A percentile compares a stretch with the other conserved stretches of the same genome.
Evolutionary conservation across 1,140 invertebrate genomes (phyloP).

Genomic region (Musca domestica): DNA sequence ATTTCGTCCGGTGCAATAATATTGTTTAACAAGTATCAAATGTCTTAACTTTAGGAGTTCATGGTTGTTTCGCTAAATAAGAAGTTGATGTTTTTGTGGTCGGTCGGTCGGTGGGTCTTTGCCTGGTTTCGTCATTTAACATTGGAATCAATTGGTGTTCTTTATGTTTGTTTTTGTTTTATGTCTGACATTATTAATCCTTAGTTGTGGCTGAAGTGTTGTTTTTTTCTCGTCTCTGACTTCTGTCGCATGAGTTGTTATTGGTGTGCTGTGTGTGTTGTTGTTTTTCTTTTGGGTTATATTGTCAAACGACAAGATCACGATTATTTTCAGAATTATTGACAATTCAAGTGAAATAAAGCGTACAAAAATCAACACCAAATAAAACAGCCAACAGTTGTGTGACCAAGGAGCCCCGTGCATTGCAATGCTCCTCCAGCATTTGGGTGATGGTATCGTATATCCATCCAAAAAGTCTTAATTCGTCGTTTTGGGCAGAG

Average conservation of each 20-base stretch:
- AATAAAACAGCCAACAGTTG: background rate
- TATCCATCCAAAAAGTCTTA: background rate
- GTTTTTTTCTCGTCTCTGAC: too few species aligned
- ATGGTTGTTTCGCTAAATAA: background rate
- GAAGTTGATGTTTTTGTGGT: too few species aligned
- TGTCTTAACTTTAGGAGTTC: conserved; percentile 1
- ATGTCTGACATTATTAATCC: too few species aligned
- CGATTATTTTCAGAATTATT: conserved; percentile 21
- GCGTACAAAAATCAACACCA: conserved; percentile 15
- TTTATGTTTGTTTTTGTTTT: too few species aligned
- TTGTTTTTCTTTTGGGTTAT: background rate
- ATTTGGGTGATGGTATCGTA: conserved; percentile 11
- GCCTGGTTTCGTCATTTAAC: background rate
- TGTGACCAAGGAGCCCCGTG: background rate
- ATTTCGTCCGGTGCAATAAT: background rate
- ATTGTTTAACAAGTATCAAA: background rate
- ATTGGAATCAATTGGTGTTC: conserved; percentile 9
- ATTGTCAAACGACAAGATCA: conserved; percentile 20
- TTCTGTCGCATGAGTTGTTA: too few species aligned
- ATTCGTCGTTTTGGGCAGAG: too few species aligned
- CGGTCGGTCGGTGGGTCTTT: background rate
- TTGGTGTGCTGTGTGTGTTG: too few species aligned
- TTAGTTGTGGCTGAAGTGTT: too few species aligned
- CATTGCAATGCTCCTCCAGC: background rate
- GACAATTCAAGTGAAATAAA: conserved; percentile 21